Conservation (phyloP, 1,140 invertebrate species). For the Sycobia sp. region DNA sequence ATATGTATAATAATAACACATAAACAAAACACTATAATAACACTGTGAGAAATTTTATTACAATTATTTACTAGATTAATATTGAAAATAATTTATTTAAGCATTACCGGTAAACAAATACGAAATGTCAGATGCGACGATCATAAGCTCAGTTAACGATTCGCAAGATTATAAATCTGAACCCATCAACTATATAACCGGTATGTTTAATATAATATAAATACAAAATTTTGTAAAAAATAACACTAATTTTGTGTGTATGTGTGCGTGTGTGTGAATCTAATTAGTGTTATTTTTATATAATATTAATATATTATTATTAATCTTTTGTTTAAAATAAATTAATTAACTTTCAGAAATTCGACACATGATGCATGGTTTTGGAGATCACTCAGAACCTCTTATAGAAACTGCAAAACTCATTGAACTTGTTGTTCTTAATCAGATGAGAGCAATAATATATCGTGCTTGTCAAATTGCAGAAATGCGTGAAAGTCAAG, state of each 20-base stretch:
- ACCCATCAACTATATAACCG: conserved; percentile 41
- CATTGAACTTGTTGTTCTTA: conserved; percentile 66
- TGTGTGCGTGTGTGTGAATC: neutral
- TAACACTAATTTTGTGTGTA: neutral
- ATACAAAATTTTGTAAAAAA: neutral
- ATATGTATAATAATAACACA: too few species aligned
- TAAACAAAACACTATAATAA: too few species aligned
- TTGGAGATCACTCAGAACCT: conserved; percentile 67
- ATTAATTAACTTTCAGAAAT: conserved; percentile 57
- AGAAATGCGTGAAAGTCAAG: conserved; percentile 51
- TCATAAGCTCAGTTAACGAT: conserved; percentile 37
- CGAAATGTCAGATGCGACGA: conserved; percentile 39
- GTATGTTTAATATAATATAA: conserved; percentile 20
- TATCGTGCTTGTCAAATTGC: conserved; percentile 62
- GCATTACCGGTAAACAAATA: neutral
- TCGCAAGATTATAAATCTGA: conserved; percentile 40
- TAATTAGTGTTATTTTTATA: too few species aligned
- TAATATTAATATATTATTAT: too few species aligned
- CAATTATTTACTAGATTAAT: too few species aligned
- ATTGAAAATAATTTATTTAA: too few species aligned
- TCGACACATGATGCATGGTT: conserved; percentile 70
- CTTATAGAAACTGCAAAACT: conserved; percentile 65
- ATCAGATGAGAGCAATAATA: conserved; percentile 65
- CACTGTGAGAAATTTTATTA: too few species aligned
- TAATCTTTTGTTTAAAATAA: neutral